Conservation (phyloP, 2,888 invertebrate genomes). For the Synergus umbraculus region DNA sequence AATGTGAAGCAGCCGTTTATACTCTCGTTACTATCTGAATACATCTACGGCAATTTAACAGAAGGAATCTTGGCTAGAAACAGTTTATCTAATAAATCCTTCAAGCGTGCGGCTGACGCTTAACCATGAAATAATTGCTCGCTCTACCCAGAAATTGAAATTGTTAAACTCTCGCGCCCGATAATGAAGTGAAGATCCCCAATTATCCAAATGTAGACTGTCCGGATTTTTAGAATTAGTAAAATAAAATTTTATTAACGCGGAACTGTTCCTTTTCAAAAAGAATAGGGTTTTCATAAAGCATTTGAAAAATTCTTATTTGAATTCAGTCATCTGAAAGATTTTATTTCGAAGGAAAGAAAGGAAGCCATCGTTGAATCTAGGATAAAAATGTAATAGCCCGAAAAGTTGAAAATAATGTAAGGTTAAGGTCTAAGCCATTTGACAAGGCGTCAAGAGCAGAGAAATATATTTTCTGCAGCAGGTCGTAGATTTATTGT, state of each 20-base stretch:
- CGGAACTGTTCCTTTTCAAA: no score
- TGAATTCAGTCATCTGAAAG: background rate
- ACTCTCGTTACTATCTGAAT: background rate
- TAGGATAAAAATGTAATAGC: background rate
- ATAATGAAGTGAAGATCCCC: background rate
- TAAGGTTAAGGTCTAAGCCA: background rate
- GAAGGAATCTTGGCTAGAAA: constrained; percentile 26
- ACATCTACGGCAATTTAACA: constrained; percentile 7
- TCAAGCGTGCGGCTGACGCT: constrained; percentile 30
- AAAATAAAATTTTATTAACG: background rate
- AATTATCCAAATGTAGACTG: constrained; percentile 2
- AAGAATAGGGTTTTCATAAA: no score
- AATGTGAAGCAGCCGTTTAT: background rate
- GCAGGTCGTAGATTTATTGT: constrained; percentile 24
- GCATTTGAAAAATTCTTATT: no score
- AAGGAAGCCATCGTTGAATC: background rate
- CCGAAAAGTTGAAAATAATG: background rate
- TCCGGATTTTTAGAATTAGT: background rate
- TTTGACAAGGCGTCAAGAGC: constrained; percentile 27
- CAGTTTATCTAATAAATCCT: constrained; percentile 33
- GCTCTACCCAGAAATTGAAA: constrained; percentile 14
- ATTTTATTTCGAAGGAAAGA: background rate
- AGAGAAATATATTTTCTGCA: constrained; percentile 34
- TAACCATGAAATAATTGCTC: constrained; percentile 26
- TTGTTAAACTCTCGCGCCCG: background rate